Base-by-base conservation (phyloP, 2,797 vertebrate genomes). In the Sebastes hubbsi region DNA sequence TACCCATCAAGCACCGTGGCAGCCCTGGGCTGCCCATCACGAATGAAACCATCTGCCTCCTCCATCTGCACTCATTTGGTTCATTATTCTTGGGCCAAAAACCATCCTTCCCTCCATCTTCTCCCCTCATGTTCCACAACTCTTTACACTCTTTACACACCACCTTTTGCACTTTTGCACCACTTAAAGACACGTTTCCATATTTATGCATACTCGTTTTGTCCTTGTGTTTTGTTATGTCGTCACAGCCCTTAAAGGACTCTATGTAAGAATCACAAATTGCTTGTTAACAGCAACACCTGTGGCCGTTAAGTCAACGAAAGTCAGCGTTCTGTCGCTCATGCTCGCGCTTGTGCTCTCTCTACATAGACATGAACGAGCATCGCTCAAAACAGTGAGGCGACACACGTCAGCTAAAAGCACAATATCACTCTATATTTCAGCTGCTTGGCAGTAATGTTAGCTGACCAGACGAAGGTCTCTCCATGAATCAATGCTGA, bases 41-140 rank as follows among this genome's bases (percentile, higher is more conserved):
- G 93, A 95, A 95, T 94, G 91, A 94, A 95, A 94, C 95, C 96
- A 96, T 96, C 95, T 96, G 95, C 94, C 93, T 94, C 85, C 76
- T 91, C 96, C 95, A 96, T 96, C 95, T 96, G 95, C 84, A 94
- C 87, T 86, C 90, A 83, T 93, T 95, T 95, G 94, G 88, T 93
- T 94, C 90, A 94, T 94, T 91, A 92, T 93, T 92, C 86, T 91
- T 86, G 71, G 72, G 89, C 92, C 92, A 93, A 89, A 90, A 89
- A 87, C 87, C 83, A 69, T 89, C 84, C 70, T 82, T 66, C 68
- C 66, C 67, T 86, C 74, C 77, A 67, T 80, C 70, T 69, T 82
- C 56, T 65, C 70, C 67, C 67, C 70, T 61, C 71, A 56, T 67
- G 62, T n/a, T 34, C 76, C 60, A 72, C 70, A 72, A 67, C 42